A percentile compares a stretch with the other conserved stretches of the same genome.
These are phyloP conservation scores for Drosophila mulleri DNA, from an alignment of 2,888 invertebrate species.

Conservation along the genomic window DNA sequence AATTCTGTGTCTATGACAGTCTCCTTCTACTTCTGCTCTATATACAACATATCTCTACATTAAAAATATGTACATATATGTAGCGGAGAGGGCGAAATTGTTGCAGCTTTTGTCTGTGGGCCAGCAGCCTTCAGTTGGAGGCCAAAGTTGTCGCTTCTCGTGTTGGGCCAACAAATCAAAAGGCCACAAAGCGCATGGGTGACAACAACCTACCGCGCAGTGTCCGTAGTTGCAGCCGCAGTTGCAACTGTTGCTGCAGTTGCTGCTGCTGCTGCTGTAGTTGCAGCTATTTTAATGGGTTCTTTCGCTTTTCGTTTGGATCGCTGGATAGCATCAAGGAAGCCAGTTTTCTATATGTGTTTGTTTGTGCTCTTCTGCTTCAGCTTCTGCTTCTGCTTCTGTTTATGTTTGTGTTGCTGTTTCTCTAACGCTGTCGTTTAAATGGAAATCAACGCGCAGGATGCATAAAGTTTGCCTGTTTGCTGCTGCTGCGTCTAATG, in stretches of 20 bases:
- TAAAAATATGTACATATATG: neutral
- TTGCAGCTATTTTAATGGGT: slow-evolving; percentile 77
- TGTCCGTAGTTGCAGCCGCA: slow-evolving; percentile 28
- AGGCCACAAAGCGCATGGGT: slow-evolving; percentile 46
- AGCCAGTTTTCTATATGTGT: slow-evolving; percentile 56
- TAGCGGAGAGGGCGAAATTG: neutral
- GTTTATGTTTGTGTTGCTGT: slow-evolving; percentile 41
- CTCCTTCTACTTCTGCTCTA: neutral
- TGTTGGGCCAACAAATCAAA: slow-evolving; percentile 67
- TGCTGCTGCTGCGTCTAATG: slow-evolving; percentile 74
- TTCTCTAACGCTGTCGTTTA: slow-evolving; percentile 78
- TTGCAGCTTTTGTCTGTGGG: neutral
- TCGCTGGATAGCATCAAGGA: slow-evolving; percentile 76
- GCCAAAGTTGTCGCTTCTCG: slow-evolving; percentile 72
- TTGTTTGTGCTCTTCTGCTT: slow-evolving; percentile 25
- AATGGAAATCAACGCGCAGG: slow-evolving; percentile 81
- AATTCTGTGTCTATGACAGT: too few species aligned
- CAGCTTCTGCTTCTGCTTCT: slow-evolving; percentile 31
- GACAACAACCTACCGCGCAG: slow-evolving; percentile 73
- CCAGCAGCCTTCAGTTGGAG: slow-evolving; percentile 44
- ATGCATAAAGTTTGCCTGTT: slow-evolving; percentile 74
- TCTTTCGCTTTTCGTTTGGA: slow-evolving; percentile 75
- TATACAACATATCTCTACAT: neutral
- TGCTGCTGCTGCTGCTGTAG: slow-evolving; percentile 34
- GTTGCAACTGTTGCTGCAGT: slow-evolving; percentile 32